Conservation (phyloP, 2,113 vertebrate species). For the Tamias sibiricus region DNA sequence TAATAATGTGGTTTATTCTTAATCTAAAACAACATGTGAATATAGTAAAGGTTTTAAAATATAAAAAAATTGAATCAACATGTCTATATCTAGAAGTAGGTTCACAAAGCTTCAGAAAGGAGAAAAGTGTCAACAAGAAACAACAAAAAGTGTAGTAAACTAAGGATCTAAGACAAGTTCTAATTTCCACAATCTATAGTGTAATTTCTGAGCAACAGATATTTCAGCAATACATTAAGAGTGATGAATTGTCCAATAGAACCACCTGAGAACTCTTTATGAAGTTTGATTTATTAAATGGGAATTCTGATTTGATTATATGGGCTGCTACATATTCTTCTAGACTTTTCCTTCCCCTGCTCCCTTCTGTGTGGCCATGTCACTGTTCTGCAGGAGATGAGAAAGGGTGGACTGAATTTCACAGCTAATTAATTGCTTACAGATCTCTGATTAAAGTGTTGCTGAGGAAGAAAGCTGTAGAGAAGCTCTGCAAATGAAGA, state of each 20-base stretch:
- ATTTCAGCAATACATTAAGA: not conserved
- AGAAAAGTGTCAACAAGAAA: not conserved
- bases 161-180: not conserved
- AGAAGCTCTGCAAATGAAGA: not conserved
- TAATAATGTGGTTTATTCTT: slow-evolving; percentile 4
- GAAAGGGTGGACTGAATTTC: not conserved
- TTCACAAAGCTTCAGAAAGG: not conserved
- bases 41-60: not conserved
- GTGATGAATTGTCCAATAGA: not conserved
- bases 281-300: not conserved
- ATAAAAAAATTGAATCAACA: not conserved
- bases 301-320: not conserved
- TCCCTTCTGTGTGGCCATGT: not conserved
- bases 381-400: not conserved
- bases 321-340: not conserved
- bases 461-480: not conserved
- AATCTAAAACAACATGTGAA: not conserved
- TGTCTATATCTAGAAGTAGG: not conserved
- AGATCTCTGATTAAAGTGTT: not conserved
- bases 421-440: not conserved
- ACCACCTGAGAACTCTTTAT: not conserved
- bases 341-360: not conserved
- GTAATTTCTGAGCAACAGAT: not conserved
- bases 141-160: not conserved
- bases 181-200: not conserved